Evolutionary conservation across 2,113 vertebrate genomes (phyloP).

Genomic region (Peromyscus leucopus): DNA sequence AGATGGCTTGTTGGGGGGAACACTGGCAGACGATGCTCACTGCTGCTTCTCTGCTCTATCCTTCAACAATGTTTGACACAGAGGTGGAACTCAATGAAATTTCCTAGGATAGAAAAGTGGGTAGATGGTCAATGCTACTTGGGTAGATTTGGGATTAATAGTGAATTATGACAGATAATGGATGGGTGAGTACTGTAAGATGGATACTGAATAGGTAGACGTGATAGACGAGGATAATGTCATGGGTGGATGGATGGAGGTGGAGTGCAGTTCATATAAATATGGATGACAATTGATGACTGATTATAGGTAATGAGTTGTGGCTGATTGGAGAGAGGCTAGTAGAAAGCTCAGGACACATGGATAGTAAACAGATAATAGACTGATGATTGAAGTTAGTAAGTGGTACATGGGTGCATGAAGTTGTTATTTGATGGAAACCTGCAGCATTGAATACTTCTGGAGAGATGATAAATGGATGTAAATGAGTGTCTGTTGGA

Average conservation of each 20-base stretch:
- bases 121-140: background rate
- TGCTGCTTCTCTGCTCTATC: background rate
- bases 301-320: background rate
- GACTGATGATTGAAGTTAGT: background rate
- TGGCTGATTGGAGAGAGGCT: background rate
- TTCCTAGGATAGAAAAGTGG: background rate
- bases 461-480: background rate
- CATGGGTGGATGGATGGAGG: background rate
- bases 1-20: fast-evolving
- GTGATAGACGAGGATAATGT: background rate
- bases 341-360: background rate
- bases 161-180: background rate
- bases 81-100: background rate
- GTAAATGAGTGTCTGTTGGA: background rate
- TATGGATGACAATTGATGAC: background rate
- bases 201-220: background rate
- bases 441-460: background rate
- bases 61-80: background rate
- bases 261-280: background rate
- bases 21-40: background rate
- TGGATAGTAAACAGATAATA: background rate
- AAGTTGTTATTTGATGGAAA: background rate
- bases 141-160: background rate
- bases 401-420: too few relatives aligned
- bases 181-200: background rate